Base-by-base conservation (phyloP, 2,113 vertebrate species). In the Leiothrix lutea region DNA sequence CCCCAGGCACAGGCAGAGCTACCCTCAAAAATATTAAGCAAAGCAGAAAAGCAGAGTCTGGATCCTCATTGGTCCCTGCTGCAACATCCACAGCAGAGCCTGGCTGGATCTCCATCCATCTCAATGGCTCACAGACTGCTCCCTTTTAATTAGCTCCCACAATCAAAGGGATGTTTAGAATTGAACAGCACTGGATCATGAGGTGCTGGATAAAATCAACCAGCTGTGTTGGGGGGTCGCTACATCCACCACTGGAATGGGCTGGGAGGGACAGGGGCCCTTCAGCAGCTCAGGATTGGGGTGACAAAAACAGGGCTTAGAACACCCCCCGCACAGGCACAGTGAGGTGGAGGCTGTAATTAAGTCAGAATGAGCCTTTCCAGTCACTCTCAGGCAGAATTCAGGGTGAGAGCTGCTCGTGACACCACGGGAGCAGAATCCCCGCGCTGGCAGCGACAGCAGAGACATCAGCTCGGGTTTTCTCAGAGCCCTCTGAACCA, bases 61-160 rank as follows among this genome's bases (percentile, higher is more conserved):
- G 71, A 33, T 28, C 22, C 40, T 61, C 47, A 33, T 0, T 61
- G 54, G 31, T 35, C 31, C 6, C 71, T 61, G 56, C 86, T 44
- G 69, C 50, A 33, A 8, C 2, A 71, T 1, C 70, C 33, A 65
- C 28, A 11, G 45, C 65, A 44, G 51, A 64, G 47, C 74, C 80
- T 51, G 71, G 33, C 86, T 33, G 6, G n/a, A 10, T 40, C 73
- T 54, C 38, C 62, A 62, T 62, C 75, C 84, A 28, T 48, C 82
- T 84, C 90, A 3, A 3, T 7, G 47, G 71, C 79, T 85, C 40
- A 13, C 4, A 77, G 62, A 21, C 79, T n/a, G 79, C 85, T 93
- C 78, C 87, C 79, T 94, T 93, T 93, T 86, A 88, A 95, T 93
- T 67, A 94, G 67, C 92, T 71, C 48, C 64, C 75, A 6, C 45